A percentile compares a stretch with the other conserved stretches of the same genome.
Evolutionary conservation across 2,797 vertebrate species (phyloP).

Genomic region (Buphagus erythrorhynchus): DNA sequence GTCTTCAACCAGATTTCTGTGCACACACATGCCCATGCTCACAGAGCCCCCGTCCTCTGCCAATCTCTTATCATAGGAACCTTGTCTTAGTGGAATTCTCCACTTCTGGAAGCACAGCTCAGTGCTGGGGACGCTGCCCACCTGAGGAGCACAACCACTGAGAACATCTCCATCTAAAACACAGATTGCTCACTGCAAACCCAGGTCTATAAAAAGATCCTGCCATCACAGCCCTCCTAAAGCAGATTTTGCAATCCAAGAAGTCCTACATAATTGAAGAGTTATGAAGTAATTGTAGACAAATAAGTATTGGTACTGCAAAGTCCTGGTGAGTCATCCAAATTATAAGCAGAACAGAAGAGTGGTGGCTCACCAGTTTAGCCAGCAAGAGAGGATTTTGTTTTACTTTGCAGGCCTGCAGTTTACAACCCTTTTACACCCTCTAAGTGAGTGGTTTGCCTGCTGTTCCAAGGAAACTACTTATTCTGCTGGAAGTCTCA

Average conservation of each 20-base stretch:
- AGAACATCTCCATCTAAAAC: not conserved
- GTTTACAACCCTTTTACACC: not conserved
- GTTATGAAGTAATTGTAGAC: not conserved
- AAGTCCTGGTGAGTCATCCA: not conserved
- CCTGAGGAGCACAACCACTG: not conserved
- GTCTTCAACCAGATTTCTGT: not conserved
- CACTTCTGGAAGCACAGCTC: not conserved
- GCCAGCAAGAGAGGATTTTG: not conserved
- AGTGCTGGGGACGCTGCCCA: not conserved
- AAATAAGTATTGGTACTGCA: not conserved
- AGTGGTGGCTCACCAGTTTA: not conserved
- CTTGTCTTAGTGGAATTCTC: not conserved
- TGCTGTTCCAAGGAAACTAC: constrained; percentile 23
- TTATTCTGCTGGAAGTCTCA: constrained; percentile 34
- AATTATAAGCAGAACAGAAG: not conserved
- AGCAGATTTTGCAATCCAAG: not conserved
- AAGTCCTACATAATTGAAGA: not conserved
- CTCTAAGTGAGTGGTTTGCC: not conserved
- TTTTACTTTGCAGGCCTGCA: not conserved
- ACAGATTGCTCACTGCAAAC: not conserved
- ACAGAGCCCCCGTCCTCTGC: not conserved
- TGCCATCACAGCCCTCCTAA: not conserved
- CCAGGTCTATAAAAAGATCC: not conserved
- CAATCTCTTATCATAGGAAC: accelerated
- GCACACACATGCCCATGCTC: not conserved